Evolutionary conservation across 2,888 invertebrate genomes (phyloP), one percentile per base, ranked within the genome.

Genomic region (Mayetiola destructor): DNA sequence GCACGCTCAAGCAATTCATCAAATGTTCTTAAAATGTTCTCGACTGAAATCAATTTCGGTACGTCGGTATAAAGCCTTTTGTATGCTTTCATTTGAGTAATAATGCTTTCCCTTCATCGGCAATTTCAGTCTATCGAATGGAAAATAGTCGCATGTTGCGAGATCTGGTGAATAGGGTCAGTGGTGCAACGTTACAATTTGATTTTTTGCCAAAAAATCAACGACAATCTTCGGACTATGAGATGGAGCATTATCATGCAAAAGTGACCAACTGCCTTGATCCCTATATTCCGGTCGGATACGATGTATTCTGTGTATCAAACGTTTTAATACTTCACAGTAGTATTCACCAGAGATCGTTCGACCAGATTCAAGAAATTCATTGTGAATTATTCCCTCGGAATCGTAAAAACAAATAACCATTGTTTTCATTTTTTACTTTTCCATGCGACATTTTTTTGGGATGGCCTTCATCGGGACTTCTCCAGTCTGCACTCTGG

Each of bases 381-480:
- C 27, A 3, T 48, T 30, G 39, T 59, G 58, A 14, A 60, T 56
- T 20, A 60, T 55, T 30, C 59, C 56, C 23, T 59, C 56, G 6
- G 57, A 53, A 59, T 60, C 59, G 53, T 37, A 57, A 29, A 61
- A 59, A 14, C 32, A 32, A 56, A 59, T 61, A 32, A 60, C 21
- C 40, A 60, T 61, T 53, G 40, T 40, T 14, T 40, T 40, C 20
- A 40, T 40, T 40, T 40, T 40, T 40, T 4, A 40, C n/a, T n/a
- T 4, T 18, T 18, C 5, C 6, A 9, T 4, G 8, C 40, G 40
- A 6, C 8, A 9, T 59, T 56, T 59, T 56, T 55, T 56, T 57
- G 12, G 57, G 9, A 29, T 55, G 16, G 32, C 52, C 52, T 29
- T 52, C 37, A 8, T 23, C 21, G 23, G 18, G 20, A 16, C 36